Evolutionary conservation across 2,888 invertebrate genomes (phyloP), one percentile per base, ranked within the genome.

Genomic region (Leptinotarsa rubiginosa): DNA sequence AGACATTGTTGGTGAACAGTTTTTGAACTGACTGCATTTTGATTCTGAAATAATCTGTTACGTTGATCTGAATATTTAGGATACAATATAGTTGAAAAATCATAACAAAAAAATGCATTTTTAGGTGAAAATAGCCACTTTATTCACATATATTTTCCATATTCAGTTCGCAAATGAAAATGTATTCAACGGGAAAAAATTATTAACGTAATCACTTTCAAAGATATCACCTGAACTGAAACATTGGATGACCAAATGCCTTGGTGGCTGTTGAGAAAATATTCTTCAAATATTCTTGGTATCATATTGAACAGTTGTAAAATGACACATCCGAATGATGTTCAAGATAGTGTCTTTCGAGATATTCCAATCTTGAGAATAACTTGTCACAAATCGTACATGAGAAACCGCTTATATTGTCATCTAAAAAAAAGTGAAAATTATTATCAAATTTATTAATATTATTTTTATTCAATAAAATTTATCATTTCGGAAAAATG

Each of bases 361-460:
- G 52, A 69, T 69, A 69, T 69, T 69, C 69, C 25, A 69, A 49
- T 56, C 56, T 69, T 20, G 69, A 69, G 15, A 69, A 69, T 3
- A 69, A 49, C 16, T 69, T 52, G 47, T 69, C 52, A 20, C 69
- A 69, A 47, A 69, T 69, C 10, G 31, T 20, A 31, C 69, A 69
- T 15, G 56, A 69, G 41, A 69, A 69, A 7, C 69, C 69, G 47
- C 56, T 56, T 25, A 56, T 59, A 47, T 20, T 25, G 1, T 31
- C 69, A 18, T 56, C 69, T 69, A 18, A 18, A 69, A 69, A 20
- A 41, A 54, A 49, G 20, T 22, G 2, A 22, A 22, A 22, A 56
- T 56, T 18, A 56, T 20, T 3, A 20, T 41, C 12, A 10, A 3
- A 41, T 41, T 10, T 10, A 41, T 41, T 10, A 10, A 2, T 41